Evolutionary conservation across 2,888 invertebrate species (phyloP).

Genomic region (Rosalia funebris): DNA sequence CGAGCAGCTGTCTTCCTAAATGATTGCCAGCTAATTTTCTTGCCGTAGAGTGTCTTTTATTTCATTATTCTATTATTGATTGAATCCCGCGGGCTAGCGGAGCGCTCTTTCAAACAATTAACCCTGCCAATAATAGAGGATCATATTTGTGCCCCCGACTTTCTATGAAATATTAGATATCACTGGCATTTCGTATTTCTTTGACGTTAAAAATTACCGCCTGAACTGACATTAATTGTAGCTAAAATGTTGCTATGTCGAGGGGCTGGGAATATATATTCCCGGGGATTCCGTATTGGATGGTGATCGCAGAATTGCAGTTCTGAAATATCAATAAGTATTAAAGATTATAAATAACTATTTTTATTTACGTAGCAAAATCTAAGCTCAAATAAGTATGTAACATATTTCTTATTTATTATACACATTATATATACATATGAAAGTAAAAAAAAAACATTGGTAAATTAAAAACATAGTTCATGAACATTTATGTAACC

Average conservation of each 20-base stretch:
- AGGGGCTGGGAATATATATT: too few species aligned
- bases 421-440: too few species aligned
- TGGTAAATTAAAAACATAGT: too few species aligned
- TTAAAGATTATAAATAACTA: too few species aligned
- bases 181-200: constrained; percentile 39
- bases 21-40: constrained; percentile 62
- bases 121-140: constrained; percentile 61
- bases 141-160: constrained; percentile 55
- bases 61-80: constrained; percentile 60
- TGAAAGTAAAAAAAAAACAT: too few species aligned
- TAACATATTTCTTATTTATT: too few species aligned
- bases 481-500: too few species aligned
- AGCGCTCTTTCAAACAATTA: constrained; percentile 63
- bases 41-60: constrained; percentile 55
- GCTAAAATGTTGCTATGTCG: constrained; percentile 17
- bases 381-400: too few species aligned
- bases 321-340: too few species aligned
- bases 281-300: too few species aligned
- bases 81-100: constrained; percentile 56
- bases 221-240: constrained; percentile 38
- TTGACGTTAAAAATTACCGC: constrained; percentile 41
- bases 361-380: too few species aligned
- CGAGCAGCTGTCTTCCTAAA: constrained; percentile 55
- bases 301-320: too few species aligned
- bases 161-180: constrained; percentile 48